Conservation (phyloP, 2,113 vertebrate species). For the Neogobius melanostomus region DNA sequence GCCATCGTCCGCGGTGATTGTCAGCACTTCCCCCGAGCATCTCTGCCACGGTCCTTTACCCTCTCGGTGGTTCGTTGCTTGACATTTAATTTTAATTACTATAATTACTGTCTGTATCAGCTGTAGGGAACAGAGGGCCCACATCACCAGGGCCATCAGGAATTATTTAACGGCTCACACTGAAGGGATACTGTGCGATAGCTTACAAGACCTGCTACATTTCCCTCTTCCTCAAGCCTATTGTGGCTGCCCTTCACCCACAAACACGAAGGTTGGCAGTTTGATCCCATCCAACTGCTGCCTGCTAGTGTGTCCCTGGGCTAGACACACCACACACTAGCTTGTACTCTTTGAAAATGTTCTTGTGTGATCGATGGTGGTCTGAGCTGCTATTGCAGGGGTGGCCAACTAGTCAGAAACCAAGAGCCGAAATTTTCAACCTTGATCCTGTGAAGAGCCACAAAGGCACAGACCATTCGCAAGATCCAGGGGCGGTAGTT, state of each 20-base stretch:
- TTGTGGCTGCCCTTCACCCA: not conserved
- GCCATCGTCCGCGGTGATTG: slow-evolving; percentile 24
- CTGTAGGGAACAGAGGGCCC: slow-evolving; percentile 15
- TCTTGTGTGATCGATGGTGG: too few species aligned
- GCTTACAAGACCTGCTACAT: not conserved
- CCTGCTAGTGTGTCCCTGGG: too few species aligned
- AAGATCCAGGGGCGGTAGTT: too few species aligned
- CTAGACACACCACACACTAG: too few species aligned
- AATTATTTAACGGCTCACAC: slow-evolving; percentile 6
- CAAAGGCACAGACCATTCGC: too few species aligned
- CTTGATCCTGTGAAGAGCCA: too few species aligned
- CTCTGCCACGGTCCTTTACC: slow-evolving; percentile 32
- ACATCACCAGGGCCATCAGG: slow-evolving; percentile 11
- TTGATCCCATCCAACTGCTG: too few species aligned
- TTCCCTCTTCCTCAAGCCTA: not conserved
- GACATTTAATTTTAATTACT: slow-evolving; percentile 48
- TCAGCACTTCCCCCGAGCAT: slow-evolving; percentile 8
- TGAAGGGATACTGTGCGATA: slow-evolving; percentile 1
- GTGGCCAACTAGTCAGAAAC: too few species aligned
- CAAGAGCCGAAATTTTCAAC: too few species aligned
- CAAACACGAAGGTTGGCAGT: not conserved
- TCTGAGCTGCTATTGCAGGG: too few species aligned
- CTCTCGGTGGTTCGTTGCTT: slow-evolving; percentile 31
- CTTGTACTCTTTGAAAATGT: too few species aligned
- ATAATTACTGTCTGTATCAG: slow-evolving; percentile 36